Evolutionary conservation across 2,113 vertebrate genomes (phyloP).

Genomic region (Typhlomys cinereus): DNA sequence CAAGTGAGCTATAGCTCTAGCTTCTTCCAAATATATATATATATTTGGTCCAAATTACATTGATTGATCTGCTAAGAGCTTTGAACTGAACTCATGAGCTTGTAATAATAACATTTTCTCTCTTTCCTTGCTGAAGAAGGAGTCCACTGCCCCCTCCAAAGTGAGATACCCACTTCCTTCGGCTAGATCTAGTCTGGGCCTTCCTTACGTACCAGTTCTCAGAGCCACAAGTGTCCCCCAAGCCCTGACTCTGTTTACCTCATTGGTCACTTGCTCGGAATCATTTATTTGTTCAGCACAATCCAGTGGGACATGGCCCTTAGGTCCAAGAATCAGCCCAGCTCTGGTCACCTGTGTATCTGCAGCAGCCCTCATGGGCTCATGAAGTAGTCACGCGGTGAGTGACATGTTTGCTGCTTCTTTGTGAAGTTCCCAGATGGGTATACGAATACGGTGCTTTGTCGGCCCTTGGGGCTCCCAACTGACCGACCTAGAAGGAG

Average conservation of each 20-base stretch:
- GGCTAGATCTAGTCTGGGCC: background rate
- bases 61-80: no score
- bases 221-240: background rate
- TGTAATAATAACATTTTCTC: background rate
- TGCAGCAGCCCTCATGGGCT: no score
- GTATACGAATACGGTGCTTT: background rate
- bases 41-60: no score
- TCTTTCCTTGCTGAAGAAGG: background rate
- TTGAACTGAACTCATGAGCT: background rate
- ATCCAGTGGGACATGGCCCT: background rate
- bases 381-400: background rate
- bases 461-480: background rate
- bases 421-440: background rate
- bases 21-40: no score
- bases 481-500: background rate
- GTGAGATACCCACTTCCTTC: background rate
- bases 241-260: background rate
- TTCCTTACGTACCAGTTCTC: background rate
- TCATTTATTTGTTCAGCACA: background rate
- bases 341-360: background rate
- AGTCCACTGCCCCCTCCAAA: background rate
- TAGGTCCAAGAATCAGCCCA: no score
- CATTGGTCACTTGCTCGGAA: background rate
- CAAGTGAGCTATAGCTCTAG: no score
- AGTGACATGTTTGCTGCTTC: background rate